These are phyloP conservation scores for Platyrinchus mystaceus DNA, from an alignment of 2,797 vertebrate genomes.

Conservation along the genomic window DNA sequence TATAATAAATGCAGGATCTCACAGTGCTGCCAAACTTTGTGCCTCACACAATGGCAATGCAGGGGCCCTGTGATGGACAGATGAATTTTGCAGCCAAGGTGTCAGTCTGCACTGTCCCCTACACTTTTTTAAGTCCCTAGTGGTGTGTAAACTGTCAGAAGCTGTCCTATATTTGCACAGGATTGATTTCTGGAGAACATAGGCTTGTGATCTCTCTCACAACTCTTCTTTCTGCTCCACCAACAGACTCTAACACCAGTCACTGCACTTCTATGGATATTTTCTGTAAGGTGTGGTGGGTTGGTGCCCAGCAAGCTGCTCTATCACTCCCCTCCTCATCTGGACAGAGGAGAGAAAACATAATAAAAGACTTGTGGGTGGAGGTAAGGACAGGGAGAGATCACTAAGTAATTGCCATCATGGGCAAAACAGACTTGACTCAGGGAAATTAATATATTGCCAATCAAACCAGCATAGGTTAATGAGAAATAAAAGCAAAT, in stretches of 20 bases:
- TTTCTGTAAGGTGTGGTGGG: background rate
- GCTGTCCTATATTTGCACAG: background rate
- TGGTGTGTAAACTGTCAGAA: background rate
- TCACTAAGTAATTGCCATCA: background rate
- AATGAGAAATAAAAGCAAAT: background rate
- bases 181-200: background rate
- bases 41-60: fast-evolving
- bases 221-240: background rate
- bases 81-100: background rate
- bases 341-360: background rate
- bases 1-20: background rate
- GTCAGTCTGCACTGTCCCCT: background rate
- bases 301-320: background rate
- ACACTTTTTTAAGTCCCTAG: background rate
- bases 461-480: background rate
- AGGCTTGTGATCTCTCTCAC: background rate
- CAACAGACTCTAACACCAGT: fast-evolving
- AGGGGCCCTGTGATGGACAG: background rate
- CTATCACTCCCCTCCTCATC: background rate
- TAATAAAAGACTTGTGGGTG: fast-evolving
- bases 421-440: background rate
- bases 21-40: background rate
- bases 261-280: fast-evolving
- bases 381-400: background rate
- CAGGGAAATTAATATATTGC: background rate